Evolutionary conservation across 2,797 vertebrate species (phyloP), one percentile per base, ranked within the genome.

Genomic region (Microcaecilia unicolor): DNA sequence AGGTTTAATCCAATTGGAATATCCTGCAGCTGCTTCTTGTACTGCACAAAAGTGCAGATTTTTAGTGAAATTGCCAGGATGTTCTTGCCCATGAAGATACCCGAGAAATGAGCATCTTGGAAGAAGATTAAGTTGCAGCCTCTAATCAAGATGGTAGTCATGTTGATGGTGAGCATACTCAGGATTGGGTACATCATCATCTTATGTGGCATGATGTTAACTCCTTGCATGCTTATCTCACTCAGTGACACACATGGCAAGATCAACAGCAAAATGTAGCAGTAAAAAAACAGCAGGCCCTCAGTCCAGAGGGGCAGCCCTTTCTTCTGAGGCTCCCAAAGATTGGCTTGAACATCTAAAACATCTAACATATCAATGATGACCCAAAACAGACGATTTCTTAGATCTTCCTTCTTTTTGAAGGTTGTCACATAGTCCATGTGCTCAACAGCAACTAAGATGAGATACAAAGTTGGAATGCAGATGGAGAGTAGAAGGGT

Each of bases 351-450:
- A 54, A 93, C 83, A 61, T 91, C 90, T 72, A 92, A 55, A 25
- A 93, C 70, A 1, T 93, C 90, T 53, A 92, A 63, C 62, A 92
- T 64, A 67, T 92, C 90, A 52, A 91, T 81, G 40, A 91, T 87
- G 39, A 93, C 89, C 90, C 90, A 88, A 55, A 90, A 89, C 18
- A 90, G 82, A 9, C 84, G 84, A 37, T 85, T 88, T 9, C 87
- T 75, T 40, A 89, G 84, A 63, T 91, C 88, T 58, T 90, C 84
- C 0, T 83, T 83, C 67, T 91, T 91, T 66, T 85, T 85, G 51
- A 89, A 90, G 2, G 84, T 81, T 26, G 83, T 83, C 17, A 92
- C 84, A 0, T 92, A 92, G 39, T 91, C 89, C 90, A 92, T 91
- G 49, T 84, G 83, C 54, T 86, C 80, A 0, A 84, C 82, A 10